Evolutionary conservation across 2,888 invertebrate species (phyloP).

Genomic region (Carcina quercana): DNA sequence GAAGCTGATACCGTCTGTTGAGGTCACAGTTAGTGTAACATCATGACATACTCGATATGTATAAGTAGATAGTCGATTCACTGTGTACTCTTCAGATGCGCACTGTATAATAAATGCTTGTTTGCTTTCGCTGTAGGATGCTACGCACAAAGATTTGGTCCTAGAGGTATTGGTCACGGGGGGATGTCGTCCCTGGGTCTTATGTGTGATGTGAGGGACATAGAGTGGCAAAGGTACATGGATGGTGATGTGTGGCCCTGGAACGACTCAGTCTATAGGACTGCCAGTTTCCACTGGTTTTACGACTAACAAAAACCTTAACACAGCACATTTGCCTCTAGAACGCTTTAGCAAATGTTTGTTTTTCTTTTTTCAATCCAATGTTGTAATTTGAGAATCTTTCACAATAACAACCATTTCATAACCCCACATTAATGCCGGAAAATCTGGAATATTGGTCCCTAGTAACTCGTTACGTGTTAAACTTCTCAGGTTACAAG

Average conservation of each 20-base stretch:
- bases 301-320: constrained; percentile 32
- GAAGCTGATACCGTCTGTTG: constrained; percentile 52
- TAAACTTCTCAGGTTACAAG: constrained; percentile 64
- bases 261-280: constrained; percentile 37
- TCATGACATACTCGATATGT: neutral
- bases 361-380: constrained; percentile 12
- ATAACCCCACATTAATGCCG: constrained; percentile 20
- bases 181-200: constrained; percentile 89
- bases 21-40: constrained; percentile 42
- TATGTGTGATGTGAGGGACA: constrained; percentile 88
- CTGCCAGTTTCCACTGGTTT: constrained; percentile 23
- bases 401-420: constrained; percentile 19
- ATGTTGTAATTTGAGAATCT: constrained; percentile 3
- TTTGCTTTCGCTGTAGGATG: constrained; percentile 82
- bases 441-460: constrained; percentile 6
- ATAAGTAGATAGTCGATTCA: constrained; percentile 14
- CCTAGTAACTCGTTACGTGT: constrained; percentile 32
- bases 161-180: constrained; percentile 94
- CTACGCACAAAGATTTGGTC: constrained; percentile 96
- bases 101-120: constrained; percentile 45
- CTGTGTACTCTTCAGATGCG: constrained; percentile 54
- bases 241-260: constrained; percentile 28
- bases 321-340: constrained; percentile 45
- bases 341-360: constrained; percentile 47
- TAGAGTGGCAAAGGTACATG: constrained; percentile 82